Base-by-base conservation (phyloP, 1,140 invertebrate genomes). In the Meloidogyne chitwoodi region DNA sequence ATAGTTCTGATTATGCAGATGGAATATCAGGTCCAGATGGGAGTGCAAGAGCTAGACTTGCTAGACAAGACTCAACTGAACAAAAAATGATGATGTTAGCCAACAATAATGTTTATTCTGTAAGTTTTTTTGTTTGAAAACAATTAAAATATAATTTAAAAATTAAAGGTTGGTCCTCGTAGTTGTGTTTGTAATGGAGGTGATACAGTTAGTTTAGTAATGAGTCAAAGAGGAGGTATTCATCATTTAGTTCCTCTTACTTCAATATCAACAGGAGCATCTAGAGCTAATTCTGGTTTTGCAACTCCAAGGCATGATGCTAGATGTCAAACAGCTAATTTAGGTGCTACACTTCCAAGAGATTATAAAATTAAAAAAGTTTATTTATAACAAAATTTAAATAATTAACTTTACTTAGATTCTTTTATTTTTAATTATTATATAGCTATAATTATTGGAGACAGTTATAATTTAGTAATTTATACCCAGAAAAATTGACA, bases 361-460 rank as follows among this genome's bases (percentile, higher is more conserved):
- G 84, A 86, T 68, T 86, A 86, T 64, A 81, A 81, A 73, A 85
- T 86, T 29, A 85, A 84, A 70, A 86, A 86, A 71, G 84, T 86
- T 19, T 87, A 77, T 62, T 68, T 77, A 44, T 77, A 68, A 68
- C n/a, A 41, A 16, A 44, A n/a, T n/a, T n/a, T n/a, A n/a, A 14
- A 44, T 44, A 44, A 44, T 44, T 44, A 19, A 2, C 1, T 16
- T 44, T 68, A n/a, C 22, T 24, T 24, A 3, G 2, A 62, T 3
- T 62, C 2, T 62, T n/a, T n/a, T n/a, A n/a, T n/a, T n/a, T n/a
- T n/a, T n/a, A n/a, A n/a, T n/a, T n/a, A n/a, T n/a, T n/a, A n/a
- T n/a, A n/a, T 38, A 8, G 4, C 4, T 38, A 8, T 38, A 4
- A 38, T 38, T 8, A 38, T 38, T 38, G 4, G 34, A n/a, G n/a